These are phyloP conservation scores for Crambe crambe DNA, from an alignment of 37 sponge, comb jelly and placozoan genomes.

Conservation along the genomic window DNA sequence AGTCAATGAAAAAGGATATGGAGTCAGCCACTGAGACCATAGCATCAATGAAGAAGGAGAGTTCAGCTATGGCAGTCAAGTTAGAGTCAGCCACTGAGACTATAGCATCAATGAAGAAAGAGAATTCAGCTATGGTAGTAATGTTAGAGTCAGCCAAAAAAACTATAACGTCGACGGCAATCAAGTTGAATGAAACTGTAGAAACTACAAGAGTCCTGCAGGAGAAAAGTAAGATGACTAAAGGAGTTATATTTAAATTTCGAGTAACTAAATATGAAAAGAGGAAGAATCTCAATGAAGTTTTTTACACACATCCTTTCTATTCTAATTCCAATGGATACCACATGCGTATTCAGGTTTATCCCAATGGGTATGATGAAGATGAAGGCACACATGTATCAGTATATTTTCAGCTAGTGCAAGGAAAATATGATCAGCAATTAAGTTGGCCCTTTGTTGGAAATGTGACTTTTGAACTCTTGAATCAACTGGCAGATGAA, in stretches of 20 bases:
- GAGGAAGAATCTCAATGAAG: too few relatives aligned
- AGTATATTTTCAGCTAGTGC: conserved; percentile 10
- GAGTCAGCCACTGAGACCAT: too few relatives aligned
- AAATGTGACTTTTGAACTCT: not conserved
- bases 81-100: not conserved
- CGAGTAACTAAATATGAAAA: not conserved
- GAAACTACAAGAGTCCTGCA: too few relatives aligned
- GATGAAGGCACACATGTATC: conserved; percentile 42
- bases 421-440: conserved; percentile 25
- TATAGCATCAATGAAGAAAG: too few relatives aligned
- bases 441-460: conserved; percentile 13
- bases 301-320: conserved; percentile 17
- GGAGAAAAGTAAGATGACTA: too few relatives aligned
- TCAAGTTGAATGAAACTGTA: too few relatives aligned
- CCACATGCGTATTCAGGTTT: conserved; percentile 29
- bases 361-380: conserved; percentile 7
- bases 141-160: not conserved
- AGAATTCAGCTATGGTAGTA: not conserved
- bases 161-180: not conserved
- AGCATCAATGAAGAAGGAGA: too few relatives aligned
- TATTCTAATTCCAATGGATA: conserved; percentile 29
- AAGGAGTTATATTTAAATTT: too few relatives aligned
- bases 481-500: not conserved
- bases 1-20: not conserved
- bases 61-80: not conserved